Evolutionary conservation across 2,113 vertebrate genomes (phyloP).

Genomic region (Entelurus aequoreus): DNA sequence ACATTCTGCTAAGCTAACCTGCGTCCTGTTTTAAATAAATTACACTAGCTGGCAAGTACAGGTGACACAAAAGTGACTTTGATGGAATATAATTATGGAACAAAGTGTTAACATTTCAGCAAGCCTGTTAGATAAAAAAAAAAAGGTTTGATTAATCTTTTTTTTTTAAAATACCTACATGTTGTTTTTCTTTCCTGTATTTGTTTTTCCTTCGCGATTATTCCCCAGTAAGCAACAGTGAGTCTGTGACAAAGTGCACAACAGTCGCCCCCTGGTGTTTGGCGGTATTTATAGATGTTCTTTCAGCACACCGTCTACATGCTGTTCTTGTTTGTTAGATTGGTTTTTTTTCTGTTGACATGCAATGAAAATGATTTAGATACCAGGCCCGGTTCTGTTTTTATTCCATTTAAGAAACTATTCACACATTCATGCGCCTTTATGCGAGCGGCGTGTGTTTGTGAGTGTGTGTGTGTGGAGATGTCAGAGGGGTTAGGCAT

Average conservation of each 20-base stretch:
- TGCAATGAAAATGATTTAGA: background rate
- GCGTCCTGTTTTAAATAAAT: too few relatives aligned
- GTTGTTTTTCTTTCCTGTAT: too few relatives aligned
- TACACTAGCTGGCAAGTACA: too few relatives aligned
- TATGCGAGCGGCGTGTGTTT: background rate
- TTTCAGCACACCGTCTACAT: background rate
- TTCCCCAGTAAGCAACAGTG: background rate
- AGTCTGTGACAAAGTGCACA: background rate
- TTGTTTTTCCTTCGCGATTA: background rate
- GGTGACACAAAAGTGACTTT: too few relatives aligned
- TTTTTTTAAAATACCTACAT: too few relatives aligned
- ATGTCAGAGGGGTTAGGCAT: background rate
- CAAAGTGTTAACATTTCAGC: background rate
- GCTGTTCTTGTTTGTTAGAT: background rate
- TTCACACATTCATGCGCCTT: conserved; percentile 1
- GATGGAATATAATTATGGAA: too few relatives aligned
- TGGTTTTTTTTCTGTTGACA: background rate
- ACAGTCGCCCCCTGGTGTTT: background rate
- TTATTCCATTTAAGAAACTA: background rate
- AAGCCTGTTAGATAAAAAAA: background rate
- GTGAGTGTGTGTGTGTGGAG: background rate
- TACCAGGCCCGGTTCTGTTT: background rate
- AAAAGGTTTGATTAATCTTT: background rate
- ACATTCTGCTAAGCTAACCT: too few relatives aligned
- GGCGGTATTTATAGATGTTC: background rate